A percentile compares a stretch with the other conserved stretches of the same genome.
These are phyloP conservation scores for Trogon surrucura DNA, from an alignment of 2,113 vertebrate genomes.

Conservation along the genomic window DNA sequence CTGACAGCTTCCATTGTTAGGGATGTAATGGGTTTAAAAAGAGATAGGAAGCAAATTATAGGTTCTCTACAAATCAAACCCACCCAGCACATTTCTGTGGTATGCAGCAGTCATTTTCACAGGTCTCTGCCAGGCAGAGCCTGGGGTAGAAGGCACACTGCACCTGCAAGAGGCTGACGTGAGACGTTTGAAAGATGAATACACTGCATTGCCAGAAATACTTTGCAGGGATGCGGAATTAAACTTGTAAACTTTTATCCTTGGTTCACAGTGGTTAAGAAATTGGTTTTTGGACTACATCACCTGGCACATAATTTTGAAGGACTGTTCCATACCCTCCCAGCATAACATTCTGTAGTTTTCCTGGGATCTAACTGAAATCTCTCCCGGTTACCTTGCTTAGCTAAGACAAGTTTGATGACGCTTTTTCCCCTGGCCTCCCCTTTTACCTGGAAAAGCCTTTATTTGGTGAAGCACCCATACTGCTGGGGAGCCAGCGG, in stretches of 20 bases:
- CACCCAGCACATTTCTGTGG: background rate
- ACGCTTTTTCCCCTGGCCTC: background rate
- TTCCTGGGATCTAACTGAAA: background rate
- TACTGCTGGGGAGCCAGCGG: background rate
- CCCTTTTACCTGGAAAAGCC: background rate
- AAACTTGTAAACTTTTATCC: background rate
- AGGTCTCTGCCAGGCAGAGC: background rate
- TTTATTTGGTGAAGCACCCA: background rate
- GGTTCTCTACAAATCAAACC: slow-evolving; percentile 35
- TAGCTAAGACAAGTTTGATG: background rate
- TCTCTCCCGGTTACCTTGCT: background rate
- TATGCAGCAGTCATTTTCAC: background rate
- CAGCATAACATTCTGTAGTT: background rate
- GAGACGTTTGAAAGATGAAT: background rate
- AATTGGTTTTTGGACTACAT: background rate
- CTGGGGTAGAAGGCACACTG: background rate
- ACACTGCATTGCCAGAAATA: background rate
- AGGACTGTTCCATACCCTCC: background rate
- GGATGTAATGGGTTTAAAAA: slow-evolving; percentile 29
- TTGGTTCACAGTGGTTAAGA: background rate
- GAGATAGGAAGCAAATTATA: slow-evolving; percentile 38
- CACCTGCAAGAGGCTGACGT: background rate
- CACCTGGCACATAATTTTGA: background rate
- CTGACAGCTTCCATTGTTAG: slow-evolving; percentile 48
- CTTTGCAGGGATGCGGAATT: background rate